phyloP scores from a whole-genome alignment of 2,113 vertebrate species.

The Xiphophorus maculatus region DNA sequence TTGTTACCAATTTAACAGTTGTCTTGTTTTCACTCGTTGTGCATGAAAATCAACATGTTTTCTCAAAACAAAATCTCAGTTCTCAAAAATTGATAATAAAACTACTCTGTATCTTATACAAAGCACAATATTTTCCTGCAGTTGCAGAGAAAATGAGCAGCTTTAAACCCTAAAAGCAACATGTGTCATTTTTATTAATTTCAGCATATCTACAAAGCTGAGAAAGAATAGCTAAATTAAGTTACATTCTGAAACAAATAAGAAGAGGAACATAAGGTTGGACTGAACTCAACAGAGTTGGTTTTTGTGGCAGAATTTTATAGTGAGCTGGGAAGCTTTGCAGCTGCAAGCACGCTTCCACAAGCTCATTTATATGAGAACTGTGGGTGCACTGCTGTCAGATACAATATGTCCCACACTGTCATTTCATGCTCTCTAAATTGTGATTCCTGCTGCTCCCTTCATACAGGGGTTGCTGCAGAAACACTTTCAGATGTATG shows the following conservation, averaged over 20 bases:
- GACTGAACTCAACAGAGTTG: constrained; percentile 20
- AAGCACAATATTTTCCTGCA: neutral
- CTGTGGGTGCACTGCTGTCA: constrained; percentile 4
- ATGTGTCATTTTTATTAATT: neutral
- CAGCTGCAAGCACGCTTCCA: constrained; percentile 39
- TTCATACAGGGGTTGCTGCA: constrained; percentile 5
- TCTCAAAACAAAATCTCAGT: neutral
- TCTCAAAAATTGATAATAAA: neutral
- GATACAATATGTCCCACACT: constrained; percentile 1
- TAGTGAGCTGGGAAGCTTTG: constrained; percentile 22
- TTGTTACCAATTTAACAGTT: neutral
- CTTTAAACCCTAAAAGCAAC: neutral
- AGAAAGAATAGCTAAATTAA: neutral
- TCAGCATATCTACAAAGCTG: neutral
- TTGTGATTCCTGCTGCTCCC: constrained; percentile 7
- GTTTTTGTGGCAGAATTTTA: constrained; percentile 19
- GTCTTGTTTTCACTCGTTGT: constrained; percentile 6
- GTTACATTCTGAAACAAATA: neutral
- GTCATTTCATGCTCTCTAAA: constrained; percentile 24
- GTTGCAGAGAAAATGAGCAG: neutral
- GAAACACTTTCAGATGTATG: constrained; percentile 12
- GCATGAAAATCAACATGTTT: constrained; percentile 4
- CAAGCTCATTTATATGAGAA: constrained; percentile 18
- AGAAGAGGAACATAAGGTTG: neutral
- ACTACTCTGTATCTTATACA: neutral